Evolutionary conservation across 2,888 invertebrate species (phyloP).

Genomic region (Diabrotica balteata): DNA sequence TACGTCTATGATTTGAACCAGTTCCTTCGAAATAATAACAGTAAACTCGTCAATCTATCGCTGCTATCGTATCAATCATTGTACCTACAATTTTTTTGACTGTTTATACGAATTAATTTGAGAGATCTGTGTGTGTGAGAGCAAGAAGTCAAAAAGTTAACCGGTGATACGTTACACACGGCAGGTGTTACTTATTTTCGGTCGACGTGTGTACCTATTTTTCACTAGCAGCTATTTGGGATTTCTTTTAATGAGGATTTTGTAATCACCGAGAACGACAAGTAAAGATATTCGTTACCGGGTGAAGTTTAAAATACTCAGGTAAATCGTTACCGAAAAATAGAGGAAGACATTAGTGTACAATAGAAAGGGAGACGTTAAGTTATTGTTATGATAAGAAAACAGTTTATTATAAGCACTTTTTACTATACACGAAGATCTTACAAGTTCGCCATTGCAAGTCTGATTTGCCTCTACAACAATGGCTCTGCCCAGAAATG

Average conservation of each 20-base stretch:
- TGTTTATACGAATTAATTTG: slow-evolving; percentile 26
- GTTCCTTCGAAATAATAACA: not conserved
- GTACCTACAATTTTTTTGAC: slow-evolving; percentile 19
- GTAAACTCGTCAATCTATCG: slow-evolving; percentile 19
- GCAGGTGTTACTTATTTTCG: slow-evolving; percentile 24
- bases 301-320: too few relatives aligned
- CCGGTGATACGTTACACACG: slow-evolving; percentile 20
- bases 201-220: slow-evolving; percentile 3
- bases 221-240: not conserved
- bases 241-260: not conserved
- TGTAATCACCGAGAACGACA: too few relatives aligned
- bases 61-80: slow-evolving; percentile 20
- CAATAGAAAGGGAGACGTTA: too few relatives aligned
- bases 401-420: too few relatives aligned
- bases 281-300: too few relatives aligned
- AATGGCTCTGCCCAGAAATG: too few relatives aligned
- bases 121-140: not conserved
- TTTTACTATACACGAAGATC: too few relatives aligned
- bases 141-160: slow-evolving; percentile 14
- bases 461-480: too few relatives aligned
- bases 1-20: not conserved
- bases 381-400: too few relatives aligned
- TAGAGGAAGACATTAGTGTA: too few relatives aligned
- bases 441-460: too few relatives aligned
- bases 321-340: too few relatives aligned